These are phyloP conservation scores for Neodiprion lecontei DNA, from an alignment of 1,140 invertebrate species.

Conservation along the genomic window DNA sequence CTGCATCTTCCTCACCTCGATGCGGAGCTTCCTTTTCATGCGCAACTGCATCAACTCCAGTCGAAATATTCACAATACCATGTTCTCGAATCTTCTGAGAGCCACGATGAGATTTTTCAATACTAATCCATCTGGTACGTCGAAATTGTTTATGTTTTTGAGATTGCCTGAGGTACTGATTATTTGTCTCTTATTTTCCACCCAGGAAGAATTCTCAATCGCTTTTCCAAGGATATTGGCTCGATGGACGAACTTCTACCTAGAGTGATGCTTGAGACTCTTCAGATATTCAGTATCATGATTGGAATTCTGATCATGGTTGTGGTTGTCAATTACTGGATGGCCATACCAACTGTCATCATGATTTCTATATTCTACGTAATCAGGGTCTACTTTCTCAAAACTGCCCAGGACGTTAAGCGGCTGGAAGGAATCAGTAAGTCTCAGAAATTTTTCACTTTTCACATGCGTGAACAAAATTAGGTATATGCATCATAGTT, in stretches of 20 bases:
- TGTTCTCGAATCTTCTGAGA: conserved; percentile 80
- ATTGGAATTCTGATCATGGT: conserved; percentile 63
- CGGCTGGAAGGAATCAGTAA: conserved; percentile 64
- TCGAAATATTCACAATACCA: conserved; percentile 78
- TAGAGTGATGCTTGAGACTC: conserved; percentile 70
- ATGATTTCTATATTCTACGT: conserved; percentile 64
- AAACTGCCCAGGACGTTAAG: conserved; percentile 68
- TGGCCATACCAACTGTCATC: conserved; percentile 64
- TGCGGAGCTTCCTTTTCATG: conserved; percentile 76
- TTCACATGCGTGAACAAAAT: too few relatives aligned
- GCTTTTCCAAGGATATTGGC: conserved; percentile 84
- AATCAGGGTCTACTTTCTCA: conserved; percentile 67
- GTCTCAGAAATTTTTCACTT: conserved; percentile 21
- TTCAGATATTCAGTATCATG: conserved; percentile 60
- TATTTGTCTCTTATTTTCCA: conserved; percentile 22
- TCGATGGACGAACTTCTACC: conserved; percentile 83
- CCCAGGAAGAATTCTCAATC: conserved; percentile 74
- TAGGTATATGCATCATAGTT: too few relatives aligned
- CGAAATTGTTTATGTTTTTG: not conserved
- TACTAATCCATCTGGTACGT: conserved; percentile 73
- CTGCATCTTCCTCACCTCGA: conserved; percentile 62
- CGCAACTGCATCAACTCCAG: conserved; percentile 83
- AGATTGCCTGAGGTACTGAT: conserved; percentile 24
- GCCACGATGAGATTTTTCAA: conserved; percentile 66
- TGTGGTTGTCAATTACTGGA: conserved; percentile 65